Percentiles rank a stretch among this genome's conserved stretches.
Evolutionary conservation across 1,140 invertebrate species (phyloP).

Genomic region (Caenorhabditis inopinata): DNA sequence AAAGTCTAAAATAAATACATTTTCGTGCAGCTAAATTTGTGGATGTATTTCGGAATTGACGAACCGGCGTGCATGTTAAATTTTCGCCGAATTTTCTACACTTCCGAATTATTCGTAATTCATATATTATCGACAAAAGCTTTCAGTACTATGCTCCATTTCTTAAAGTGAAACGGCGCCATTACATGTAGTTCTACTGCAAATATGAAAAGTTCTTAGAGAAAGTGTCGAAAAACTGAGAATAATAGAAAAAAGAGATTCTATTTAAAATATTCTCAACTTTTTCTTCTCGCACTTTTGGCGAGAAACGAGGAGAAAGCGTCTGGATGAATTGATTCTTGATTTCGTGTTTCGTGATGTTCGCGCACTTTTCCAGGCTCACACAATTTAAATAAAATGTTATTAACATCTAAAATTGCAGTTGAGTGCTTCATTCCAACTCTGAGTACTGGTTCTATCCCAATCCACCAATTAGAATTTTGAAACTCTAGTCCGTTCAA

Average conservation of each 20-base stretch:
- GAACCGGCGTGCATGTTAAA: too few species aligned
- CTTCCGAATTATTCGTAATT: too few species aligned
- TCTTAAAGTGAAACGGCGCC: too few species aligned
- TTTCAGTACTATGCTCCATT: too few species aligned
- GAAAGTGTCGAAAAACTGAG: background rate
- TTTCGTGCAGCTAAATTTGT: too few species aligned
- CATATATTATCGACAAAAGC: too few species aligned
- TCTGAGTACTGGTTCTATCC: background rate
- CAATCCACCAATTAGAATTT: conserved; percentile 19
- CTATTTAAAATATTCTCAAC: background rate
- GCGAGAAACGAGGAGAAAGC: background rate
- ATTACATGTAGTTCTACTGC: too few species aligned
- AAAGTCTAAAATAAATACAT: too few species aligned
- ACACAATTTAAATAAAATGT: background rate
- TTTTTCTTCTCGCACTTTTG: conserved; percentile 1
- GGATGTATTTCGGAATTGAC: too few species aligned
- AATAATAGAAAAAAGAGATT: background rate
- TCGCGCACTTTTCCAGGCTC: too few species aligned
- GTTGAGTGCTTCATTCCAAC: background rate
- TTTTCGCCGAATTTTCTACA: too few species aligned
- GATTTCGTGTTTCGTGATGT: background rate
- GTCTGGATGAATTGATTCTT: background rate
- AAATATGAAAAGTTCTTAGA: background rate
- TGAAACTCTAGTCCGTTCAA: background rate
- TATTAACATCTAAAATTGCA: background rate